Evolutionary conservation across 2,797 vertebrate species (phyloP), one percentile per base, ranked within the genome.

Genomic region (Atherinosoma microstoma): DNA sequence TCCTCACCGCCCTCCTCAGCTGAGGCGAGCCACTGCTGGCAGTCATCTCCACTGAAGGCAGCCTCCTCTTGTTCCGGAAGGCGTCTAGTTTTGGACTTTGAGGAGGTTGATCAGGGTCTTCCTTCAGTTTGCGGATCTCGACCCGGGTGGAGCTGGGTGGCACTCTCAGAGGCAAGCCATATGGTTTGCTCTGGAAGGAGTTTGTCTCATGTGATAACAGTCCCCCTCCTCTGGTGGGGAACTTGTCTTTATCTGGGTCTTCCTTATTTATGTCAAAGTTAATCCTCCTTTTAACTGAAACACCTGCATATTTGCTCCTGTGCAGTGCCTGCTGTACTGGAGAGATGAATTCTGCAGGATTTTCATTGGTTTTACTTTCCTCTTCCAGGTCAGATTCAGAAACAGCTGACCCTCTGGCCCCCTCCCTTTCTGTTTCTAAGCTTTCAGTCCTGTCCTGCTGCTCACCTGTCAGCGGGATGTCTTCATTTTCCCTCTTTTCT

Each of bases 151-250:
- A 0, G 12, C 45, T 63, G 10, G 91, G 94, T 0, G 95, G 92
- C 64, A 89, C 88, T 67, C 96, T 95, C 85, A 98, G 85, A 0
- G 97, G 97, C 64, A 97, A 73, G 67, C 91, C 95, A 35, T 83
- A 95, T 0, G 95, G 96, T 85, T 97, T 97, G 56, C 47, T 96
- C 42, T 73, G 75, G 51, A 6, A 3, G 5, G 24, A 1, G 3
- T 18, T 20, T 0, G 7, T 69, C 1, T 51, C 22, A 13, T 12
- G 40, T 0, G 63, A 38, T 8, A 4, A 3, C 27, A 9, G 2
- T 29, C 20, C 15, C 8, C 3, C 27, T 12, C 9, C 54, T 0
- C n/a, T 22, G 45, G n/a, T 9, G 2, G 35, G 18, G 13, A 5
- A 0, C 11, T 20, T 20, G 0, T 12, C 30, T 49, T 1, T 36